phyloP scores from a whole-genome alignment of 2,888 invertebrate species.

The Acrocera orbiculus region DNA sequence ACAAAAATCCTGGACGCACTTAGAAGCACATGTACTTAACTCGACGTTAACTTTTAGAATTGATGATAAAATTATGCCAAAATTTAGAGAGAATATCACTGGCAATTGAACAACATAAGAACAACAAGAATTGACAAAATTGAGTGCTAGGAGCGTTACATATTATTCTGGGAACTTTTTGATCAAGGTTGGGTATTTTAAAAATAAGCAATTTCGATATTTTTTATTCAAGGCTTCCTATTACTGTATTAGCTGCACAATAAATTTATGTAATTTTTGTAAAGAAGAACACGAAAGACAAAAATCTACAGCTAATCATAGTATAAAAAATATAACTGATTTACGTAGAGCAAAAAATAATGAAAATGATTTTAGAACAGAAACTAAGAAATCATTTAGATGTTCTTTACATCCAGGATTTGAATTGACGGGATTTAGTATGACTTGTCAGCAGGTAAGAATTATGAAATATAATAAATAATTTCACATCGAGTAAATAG shows the following conservation, averaged over 20 bases:
- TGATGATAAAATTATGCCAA: too few species aligned
- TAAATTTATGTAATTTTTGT: constrained; percentile 52
- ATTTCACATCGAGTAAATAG: too few species aligned
- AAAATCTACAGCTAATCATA: constrained; percentile 38
- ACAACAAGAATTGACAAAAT: too few species aligned
- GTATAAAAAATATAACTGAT: constrained; percentile 42
- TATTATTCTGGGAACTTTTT: too few species aligned
- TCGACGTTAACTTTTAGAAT: too few species aligned
- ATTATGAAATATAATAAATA: too few species aligned
- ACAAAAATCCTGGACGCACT: too few species aligned
- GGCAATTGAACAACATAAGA: too few species aligned
- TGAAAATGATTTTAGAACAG: not conserved
- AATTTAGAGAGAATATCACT: too few species aligned
- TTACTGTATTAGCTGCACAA: constrained; percentile 50
- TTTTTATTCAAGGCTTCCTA: constrained; percentile 41
- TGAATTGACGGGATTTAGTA: constrained; percentile 52
- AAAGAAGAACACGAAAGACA: constrained; percentile 47
- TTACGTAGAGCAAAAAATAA: constrained; percentile 27
- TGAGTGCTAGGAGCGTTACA: too few species aligned
- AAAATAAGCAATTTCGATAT: not conserved
- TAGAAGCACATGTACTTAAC: too few species aligned
- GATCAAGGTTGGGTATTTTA: too few species aligned
- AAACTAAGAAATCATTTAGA: constrained; percentile 34
- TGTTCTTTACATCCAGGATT: constrained; percentile 49
- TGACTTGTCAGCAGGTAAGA: constrained; percentile 55